Conservation (phyloP, 2,888 invertebrate genomes). For the Cephalotes varians region DNA sequence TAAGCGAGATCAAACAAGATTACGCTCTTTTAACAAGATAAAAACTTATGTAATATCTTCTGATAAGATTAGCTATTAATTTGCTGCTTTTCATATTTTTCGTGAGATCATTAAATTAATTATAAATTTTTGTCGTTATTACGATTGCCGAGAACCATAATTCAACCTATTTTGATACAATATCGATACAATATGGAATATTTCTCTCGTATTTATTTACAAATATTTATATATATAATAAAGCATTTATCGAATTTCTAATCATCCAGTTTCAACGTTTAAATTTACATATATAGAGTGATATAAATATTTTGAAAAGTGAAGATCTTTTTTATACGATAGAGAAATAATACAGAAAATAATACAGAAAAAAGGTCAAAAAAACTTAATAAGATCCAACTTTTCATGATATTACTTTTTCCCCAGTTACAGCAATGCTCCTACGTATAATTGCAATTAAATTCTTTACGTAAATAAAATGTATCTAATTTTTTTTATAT, state of each 20-base stretch:
- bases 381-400: background rate
- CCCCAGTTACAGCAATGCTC: background rate
- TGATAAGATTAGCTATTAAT: background rate
- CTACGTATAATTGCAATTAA: too few relatives aligned
- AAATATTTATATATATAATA: background rate
- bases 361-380: background rate
- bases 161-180: background rate
- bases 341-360: background rate
- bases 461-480: background rate
- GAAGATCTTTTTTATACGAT: background rate
- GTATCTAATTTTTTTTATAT: background rate
- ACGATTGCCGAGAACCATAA: background rate
- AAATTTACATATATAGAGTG: background rate
- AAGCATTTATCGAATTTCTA: background rate
- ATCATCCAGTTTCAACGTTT: background rate
- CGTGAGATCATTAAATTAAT: background rate
- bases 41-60: constrained; percentile 12
- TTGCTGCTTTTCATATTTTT: background rate
- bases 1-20: background rate
- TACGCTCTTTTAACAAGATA: background rate
- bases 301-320: background rate
- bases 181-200: background rate
- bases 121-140: background rate
- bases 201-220: background rate
- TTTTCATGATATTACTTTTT: background rate